Conservation (phyloP, 2,797 vertebrate species). For the Tachyglossus aculeatus region DNA sequence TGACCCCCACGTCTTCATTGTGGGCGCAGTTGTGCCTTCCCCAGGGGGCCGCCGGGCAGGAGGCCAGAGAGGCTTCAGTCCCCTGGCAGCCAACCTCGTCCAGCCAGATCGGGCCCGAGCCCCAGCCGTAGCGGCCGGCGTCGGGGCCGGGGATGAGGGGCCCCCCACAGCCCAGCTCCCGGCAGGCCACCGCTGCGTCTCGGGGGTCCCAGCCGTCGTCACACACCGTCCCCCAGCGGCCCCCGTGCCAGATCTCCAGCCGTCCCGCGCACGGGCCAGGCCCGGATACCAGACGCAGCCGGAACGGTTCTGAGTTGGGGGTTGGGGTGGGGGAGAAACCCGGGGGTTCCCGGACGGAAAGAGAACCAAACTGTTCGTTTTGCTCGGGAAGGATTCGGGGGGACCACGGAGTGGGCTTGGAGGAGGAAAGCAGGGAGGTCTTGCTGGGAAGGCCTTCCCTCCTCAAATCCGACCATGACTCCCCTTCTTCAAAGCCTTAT, state of each 20-base stretch:
- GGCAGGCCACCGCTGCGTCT: slow-evolving; percentile 62
- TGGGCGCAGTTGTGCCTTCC: slow-evolving; percentile 66
- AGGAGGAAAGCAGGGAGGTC: fast-evolving
- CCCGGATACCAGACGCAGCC: slow-evolving; percentile 48
- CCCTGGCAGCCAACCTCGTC: slow-evolving; percentile 60
- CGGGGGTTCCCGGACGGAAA: too few relatives aligned
- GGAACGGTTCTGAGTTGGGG: not conserved
- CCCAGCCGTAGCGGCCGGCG: slow-evolving; percentile 49
- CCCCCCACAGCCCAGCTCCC: slow-evolving; percentile 59
- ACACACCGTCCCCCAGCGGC: slow-evolving; percentile 64
- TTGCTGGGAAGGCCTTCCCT: not conserved
- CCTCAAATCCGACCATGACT: too few relatives aligned
- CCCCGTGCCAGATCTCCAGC: slow-evolving; percentile 60
- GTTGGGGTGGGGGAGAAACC: not conserved
- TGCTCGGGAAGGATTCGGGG: not conserved
- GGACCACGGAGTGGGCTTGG: not conserved
- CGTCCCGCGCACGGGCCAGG: slow-evolving; percentile 56
- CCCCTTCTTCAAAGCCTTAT: too few relatives aligned
- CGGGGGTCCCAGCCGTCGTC: slow-evolving; percentile 55
- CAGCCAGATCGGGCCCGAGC: slow-evolving; percentile 64
- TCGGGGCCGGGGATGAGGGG: slow-evolving; percentile 17
- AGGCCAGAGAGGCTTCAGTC: slow-evolving; percentile 23
- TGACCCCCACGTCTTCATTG: slow-evolving; percentile 64
- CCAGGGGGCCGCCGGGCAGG: slow-evolving; percentile 51
- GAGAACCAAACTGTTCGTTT: too few relatives aligned